A percentile compares a stretch with the other conserved stretches of the same genome.
Evolutionary conservation across 2,888 invertebrate species (phyloP).

Genomic region (Nymphalis polychloros): DNA sequence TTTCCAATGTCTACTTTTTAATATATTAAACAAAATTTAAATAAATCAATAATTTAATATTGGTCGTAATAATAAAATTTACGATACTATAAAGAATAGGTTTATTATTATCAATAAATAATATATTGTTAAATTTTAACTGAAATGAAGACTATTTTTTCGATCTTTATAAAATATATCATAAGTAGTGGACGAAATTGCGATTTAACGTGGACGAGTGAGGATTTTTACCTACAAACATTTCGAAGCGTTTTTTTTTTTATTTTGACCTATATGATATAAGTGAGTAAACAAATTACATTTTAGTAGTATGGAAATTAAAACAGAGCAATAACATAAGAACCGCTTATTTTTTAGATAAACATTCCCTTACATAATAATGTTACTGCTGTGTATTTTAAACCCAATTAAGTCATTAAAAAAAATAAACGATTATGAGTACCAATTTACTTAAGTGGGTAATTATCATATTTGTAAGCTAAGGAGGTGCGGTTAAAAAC

Average conservation of each 20-base stretch:
- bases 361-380: conserved; percentile 2
- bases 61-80: no score
- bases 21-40: neutral
- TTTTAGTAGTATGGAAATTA: neutral
- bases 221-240: no score
- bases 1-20: neutral
- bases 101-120: no score
- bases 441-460: conserved; percentile 31
- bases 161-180: no score
- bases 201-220: no score
- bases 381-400: conserved; percentile 22
- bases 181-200: no score
- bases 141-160: no score
- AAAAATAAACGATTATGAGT: conserved; percentile 29
- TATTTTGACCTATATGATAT: no score
- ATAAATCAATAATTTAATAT: neutral
- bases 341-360: neutral
- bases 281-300: no score
- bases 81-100: no score
- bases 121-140: no score
- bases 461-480: conserved; percentile 32
- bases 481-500: conserved; percentile 17
- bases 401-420: conserved; percentile 31
- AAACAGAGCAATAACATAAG: neutral
- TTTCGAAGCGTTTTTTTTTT: no score